Evolutionary conservation across 2,888 invertebrate species (phyloP), one percentile per base, ranked within the genome.

Genomic region (Coenonympha arcania): DNA sequence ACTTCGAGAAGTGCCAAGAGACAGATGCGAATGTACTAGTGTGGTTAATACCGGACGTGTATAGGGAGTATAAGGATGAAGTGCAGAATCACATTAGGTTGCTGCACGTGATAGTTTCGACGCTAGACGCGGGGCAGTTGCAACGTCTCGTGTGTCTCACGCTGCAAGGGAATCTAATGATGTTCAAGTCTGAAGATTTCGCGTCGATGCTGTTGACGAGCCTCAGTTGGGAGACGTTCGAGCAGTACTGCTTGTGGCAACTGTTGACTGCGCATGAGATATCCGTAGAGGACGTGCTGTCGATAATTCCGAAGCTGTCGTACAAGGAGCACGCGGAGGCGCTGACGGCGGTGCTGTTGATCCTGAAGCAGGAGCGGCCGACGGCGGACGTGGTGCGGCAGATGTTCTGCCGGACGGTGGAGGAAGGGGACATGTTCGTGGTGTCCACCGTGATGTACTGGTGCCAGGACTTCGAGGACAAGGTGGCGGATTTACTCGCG

Each of bases 181-280:
- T 95, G 90, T 91, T 95, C 62, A 93, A 93, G 71, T 89, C 89
- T 31, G 94, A 95, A 62, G 92, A 92, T 49, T 88, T 95, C 36
- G 90, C 91, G 50, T 87, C 90, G 33, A 89, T 95, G 75, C 78
- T 95, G 62, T 93, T 92, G 54, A 92, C 93, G 34, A 98, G 96
- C 67, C 87, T 99, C 48, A 90, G 91, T 50, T 99, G 98, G 96
- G 98, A 99, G 81, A 97, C 98, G 2, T 95, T 97, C 64, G 98
- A 99, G 77, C 99, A 99, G 79, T 93, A 95, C 73, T 98, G 96
- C 76, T 89, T 99, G 37, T 99, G 99, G 99, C 98, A 98, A 79
- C 88, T 99, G 50, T 90, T 98, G 41, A 92, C 93, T 59, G 97
- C 97, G 33, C 98, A 98, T 74, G 95, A 96, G 74, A 93, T 98